Base-by-base conservation (phyloP, 2,888 invertebrate genomes). In the Mimumesa dahlbomi region DNA sequence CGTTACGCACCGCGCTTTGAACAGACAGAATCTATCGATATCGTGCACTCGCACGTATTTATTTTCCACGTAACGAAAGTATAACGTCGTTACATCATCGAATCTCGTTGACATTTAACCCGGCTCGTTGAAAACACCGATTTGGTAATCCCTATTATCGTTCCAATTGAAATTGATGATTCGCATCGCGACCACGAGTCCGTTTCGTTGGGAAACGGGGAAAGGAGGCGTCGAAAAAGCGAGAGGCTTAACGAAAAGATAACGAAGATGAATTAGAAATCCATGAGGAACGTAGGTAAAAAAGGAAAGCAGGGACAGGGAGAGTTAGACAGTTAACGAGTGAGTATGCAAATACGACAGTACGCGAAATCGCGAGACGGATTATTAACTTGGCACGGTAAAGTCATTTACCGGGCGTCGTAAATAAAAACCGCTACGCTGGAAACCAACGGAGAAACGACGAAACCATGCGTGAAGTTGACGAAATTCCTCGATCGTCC, bases 341-440 rank as follows among this genome's bases (percentile, higher is more conserved):
- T 29, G 22, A 40, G 29, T 42, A 38, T 22, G 40, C 46, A 63
- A 57, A 59, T 43, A 46, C 21, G n/a, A 21, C 6, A n/a, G 18
- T 22, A 16, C 7, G 43, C 48, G 42, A 48, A 65, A 64, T 31
- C 34, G 31, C 21, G 13, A 13, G 13, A 11, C 16, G 29, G 9
- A 45, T 53, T 62, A 21, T 56, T 36, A 69, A 54, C 46, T 59
- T 9, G 57, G 14, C 34, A 22, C 11, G 29, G 16, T 40, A 5
- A 16, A 40, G 5, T 16, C 14, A 16, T 9, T 18, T 16, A 16
- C 7, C 0, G 11, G 40, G 16, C 42, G 16, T 42, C 16, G 6
- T 16, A n/a, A 25, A 36, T 40, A 49, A 57, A 36, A 22, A 18
- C 38, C 29, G 50, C 34, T 29, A 0, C 36, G 18, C 43, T 1